Evolutionary conservation across 2,113 vertebrate genomes (phyloP).

Genomic region (Sylvilagus bachmani): DNA sequence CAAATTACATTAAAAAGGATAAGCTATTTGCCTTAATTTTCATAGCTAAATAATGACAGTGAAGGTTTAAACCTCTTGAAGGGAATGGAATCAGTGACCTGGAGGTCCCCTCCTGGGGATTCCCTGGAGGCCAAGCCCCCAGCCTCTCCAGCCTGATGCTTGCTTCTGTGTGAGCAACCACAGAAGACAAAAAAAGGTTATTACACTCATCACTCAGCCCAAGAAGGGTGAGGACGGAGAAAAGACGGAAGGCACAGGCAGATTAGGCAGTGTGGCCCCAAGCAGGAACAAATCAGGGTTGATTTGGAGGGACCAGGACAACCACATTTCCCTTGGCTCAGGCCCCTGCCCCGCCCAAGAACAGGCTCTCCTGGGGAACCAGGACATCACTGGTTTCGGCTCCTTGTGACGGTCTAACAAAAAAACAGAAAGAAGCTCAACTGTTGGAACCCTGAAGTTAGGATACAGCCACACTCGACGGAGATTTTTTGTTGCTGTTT

Average conservation of each 20-base stretch:
- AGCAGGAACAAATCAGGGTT: background rate
- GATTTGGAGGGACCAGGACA: background rate
- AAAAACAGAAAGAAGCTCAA: slow-evolving; percentile 40
- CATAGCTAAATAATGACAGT: slow-evolving; percentile 24
- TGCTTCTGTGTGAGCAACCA: background rate
- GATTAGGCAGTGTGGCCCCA: background rate
- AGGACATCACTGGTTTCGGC: background rate
- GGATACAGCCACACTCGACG: background rate
- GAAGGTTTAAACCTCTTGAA: background rate
- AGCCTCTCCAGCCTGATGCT: background rate
- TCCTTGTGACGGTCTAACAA: background rate
- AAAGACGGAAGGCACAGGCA: background rate
- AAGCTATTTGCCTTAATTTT: slow-evolving; percentile 54
- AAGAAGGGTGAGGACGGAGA: background rate
- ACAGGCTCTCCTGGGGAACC: background rate
- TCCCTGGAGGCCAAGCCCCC: background rate
- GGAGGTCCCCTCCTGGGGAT: background rate
- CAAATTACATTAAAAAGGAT: slow-evolving; percentile 40
- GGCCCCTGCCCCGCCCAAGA: background rate
- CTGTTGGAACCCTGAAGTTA: background rate
- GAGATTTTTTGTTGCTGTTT: too few species aligned
- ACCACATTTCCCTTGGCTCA: background rate
- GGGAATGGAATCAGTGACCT: background rate
- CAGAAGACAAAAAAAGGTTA: slow-evolving; percentile 13
- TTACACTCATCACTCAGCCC: background rate